phyloP scores from a whole-genome alignment of 1,140 invertebrate species.

The Cotesia vestalis region DNA sequence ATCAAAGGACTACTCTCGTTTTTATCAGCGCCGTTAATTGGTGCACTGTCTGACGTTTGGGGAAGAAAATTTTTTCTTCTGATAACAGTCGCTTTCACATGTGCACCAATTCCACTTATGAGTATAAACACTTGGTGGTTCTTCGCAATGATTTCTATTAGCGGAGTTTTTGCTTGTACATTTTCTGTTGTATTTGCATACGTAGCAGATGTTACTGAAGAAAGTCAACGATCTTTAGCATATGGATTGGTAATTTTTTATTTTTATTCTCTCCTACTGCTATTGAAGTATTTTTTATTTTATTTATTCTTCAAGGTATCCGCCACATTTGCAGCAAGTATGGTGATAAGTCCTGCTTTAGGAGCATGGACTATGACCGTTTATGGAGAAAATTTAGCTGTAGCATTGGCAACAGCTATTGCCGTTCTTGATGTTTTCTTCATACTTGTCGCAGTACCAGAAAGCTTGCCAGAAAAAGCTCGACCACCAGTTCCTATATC shows the following conservation, averaged over 20 bases:
- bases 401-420: conserved; percentile 94
- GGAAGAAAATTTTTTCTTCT: conserved; percentile 98
- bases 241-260: conserved; percentile 85
- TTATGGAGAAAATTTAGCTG: conserved; percentile 93
- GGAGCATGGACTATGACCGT: conserved; percentile 91
- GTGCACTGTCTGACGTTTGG: conserved; percentile 97
- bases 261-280: conserved; percentile 4
- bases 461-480: conserved; percentile 95
- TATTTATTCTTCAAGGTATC: conserved; percentile 72
- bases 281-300: conserved; percentile 27
- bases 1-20: conserved; percentile 98
- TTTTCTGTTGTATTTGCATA: conserved; percentile 99
- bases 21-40: conserved; percentile 94
- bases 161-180: conserved; percentile 97
- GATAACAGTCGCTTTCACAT: conserved; percentile 99
- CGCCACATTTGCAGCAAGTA: conserved; percentile 98
- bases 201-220: conserved; percentile 99
- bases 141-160: conserved; percentile 99
- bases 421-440: conserved; percentile 97
- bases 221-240: conserved; percentile 92
- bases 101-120: conserved; percentile 98
- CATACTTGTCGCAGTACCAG: conserved; percentile 96
- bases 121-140: conserved; percentile 99
- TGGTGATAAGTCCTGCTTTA: conserved; percentile 96
- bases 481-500: conserved; percentile 84